Conservation (phyloP, 2,113 vertebrate species). For the Leuciscus idus region DNA sequence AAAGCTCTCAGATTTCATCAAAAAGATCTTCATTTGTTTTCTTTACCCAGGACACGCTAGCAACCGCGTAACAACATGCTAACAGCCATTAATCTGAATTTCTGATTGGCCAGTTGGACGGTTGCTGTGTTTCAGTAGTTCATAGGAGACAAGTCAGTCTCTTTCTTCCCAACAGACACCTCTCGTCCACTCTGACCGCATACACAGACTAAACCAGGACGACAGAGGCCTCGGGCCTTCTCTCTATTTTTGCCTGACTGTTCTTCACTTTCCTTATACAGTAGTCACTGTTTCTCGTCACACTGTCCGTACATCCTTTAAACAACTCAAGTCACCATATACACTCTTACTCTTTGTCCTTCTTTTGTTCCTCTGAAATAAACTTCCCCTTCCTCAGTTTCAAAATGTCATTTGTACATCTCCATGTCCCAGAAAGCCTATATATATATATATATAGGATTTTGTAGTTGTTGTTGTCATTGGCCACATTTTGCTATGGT, state of each 20-base stretch:
- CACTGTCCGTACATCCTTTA: background rate
- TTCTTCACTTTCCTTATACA: background rate
- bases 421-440: too few relatives aligned
- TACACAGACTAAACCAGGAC: slow-evolving; percentile 67
- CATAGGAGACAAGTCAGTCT: slow-evolving; percentile 50
- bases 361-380: background rate
- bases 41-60: too few relatives aligned
- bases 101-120: background rate
- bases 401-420: background rate
- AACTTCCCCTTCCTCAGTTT: background rate
- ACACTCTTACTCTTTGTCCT: background rate
- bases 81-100: background rate
- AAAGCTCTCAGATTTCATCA: too few relatives aligned
- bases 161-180: slow-evolving; percentile 58
- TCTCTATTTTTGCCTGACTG: background rate
- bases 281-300: slow-evolving; percentile 8
- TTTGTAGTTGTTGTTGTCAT: background rate
- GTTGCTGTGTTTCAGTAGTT: slow-evolving; percentile 25
- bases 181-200: slow-evolving; percentile 61
- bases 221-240: slow-evolving; percentile 68
- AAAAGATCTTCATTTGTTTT: too few relatives aligned
- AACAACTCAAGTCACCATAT: background rate
- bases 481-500: background rate
- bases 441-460: too few relatives aligned
- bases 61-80: too few relatives aligned